A percentile compares a stretch with the other conserved stretches of the same genome.
phyloP scores from a whole-genome alignment of 2,797 vertebrate genomes.

The Darevskia mixta region DNA sequence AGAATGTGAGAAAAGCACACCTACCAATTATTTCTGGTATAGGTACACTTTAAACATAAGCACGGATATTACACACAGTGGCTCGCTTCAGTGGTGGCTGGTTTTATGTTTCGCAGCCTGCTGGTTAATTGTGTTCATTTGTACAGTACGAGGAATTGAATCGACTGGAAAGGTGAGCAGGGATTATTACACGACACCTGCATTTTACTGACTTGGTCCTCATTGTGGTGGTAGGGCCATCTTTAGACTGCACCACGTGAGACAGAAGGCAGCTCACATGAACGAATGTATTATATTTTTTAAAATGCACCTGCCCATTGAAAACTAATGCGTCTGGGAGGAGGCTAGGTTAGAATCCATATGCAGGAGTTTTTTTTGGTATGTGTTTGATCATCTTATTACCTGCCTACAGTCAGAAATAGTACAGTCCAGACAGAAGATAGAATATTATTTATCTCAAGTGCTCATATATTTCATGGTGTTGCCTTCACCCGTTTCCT shows the following conservation, averaged over 20 bases:
- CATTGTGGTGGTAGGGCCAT: background rate
- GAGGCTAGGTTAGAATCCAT: background rate
- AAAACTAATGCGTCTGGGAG: background rate
- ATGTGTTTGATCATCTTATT: background rate
- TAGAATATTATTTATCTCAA: no score
- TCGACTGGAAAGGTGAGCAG: slow-evolving; percentile 89
- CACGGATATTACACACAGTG: slow-evolving; percentile 74
- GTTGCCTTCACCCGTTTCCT: background rate
- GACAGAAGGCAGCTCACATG: no score
- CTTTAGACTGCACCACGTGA: no score
- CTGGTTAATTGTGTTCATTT: slow-evolving; percentile 88
- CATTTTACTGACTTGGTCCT: background rate
- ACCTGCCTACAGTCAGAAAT: background rate
- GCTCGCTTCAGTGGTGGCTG: slow-evolving; percentile 85
- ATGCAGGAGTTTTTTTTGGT: background rate
- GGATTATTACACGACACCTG: background rate
- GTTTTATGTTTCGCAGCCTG: slow-evolving; percentile 82
- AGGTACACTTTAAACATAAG: slow-evolving; percentile 89
- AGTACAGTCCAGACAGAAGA: background rate
- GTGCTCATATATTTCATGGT: no score
- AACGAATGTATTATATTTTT: no score
- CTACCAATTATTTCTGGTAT: slow-evolving; percentile 94
- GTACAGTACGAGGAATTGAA: slow-evolving; percentile 89
- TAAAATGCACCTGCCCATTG: background rate
- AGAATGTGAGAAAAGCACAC: slow-evolving; percentile 86